Conservation (phyloP, 92 coral and sea anemone genomes). For the Umimayanthus kanabou region DNA sequence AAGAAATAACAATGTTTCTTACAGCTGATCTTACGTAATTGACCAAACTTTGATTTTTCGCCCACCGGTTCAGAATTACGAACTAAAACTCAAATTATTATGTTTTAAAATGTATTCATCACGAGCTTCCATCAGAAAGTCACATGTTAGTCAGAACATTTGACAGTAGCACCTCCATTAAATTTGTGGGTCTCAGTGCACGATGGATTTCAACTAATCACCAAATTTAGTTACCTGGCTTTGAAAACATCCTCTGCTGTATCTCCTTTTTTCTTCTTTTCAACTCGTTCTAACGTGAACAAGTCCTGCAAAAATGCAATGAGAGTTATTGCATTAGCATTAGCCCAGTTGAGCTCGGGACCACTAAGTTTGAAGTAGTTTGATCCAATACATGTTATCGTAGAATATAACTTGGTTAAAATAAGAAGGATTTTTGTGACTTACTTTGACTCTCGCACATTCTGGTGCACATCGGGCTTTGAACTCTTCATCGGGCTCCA, state of each 20-base stretch:
- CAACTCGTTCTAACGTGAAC: slow-evolving; percentile 81
- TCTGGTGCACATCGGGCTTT: slow-evolving; percentile 74
- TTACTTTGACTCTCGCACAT: slow-evolving; percentile 28
- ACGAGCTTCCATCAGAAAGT: too few relatives aligned
- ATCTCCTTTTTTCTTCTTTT: slow-evolving; percentile 63
- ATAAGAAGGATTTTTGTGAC: too few relatives aligned
- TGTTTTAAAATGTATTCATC: too few relatives aligned
- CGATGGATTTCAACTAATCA: background rate
- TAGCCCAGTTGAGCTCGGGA: background rate
- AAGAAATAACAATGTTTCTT: too few relatives aligned
- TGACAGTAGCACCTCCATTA: background rate
- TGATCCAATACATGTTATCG: too few relatives aligned
- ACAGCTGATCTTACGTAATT: too few relatives aligned
- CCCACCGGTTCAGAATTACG: too few relatives aligned
- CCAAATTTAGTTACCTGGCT: slow-evolving; percentile 54
- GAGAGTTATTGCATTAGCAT: background rate
- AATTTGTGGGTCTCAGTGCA: background rate
- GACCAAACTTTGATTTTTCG: too few relatives aligned
- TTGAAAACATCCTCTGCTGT: slow-evolving; percentile 85
- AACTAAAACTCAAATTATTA: too few relatives aligned
- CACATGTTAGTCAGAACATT: background rate
- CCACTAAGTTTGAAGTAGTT: too few relatives aligned
- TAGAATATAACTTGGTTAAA: too few relatives aligned
- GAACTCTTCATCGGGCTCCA: slow-evolving; percentile 82
- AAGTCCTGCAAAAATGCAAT: slow-evolving; percentile 58